These are phyloP conservation scores for Triplophysa tibetana DNA, from an alignment of 2,113 vertebrate species.

Conservation along the genomic window DNA sequence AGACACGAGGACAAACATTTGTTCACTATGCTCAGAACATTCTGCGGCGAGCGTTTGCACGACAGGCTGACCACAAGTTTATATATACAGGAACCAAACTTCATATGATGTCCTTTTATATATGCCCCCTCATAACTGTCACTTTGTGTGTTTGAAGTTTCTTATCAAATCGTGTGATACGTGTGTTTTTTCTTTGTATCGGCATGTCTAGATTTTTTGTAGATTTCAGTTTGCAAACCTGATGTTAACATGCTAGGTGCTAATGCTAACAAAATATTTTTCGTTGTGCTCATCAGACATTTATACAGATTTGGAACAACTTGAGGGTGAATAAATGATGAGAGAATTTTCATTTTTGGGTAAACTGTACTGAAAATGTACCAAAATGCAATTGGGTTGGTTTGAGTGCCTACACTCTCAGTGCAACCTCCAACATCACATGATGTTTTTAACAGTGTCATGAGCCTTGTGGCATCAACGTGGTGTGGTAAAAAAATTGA, in stretches of 20 bases:
- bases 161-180: neutral
- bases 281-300: too few relatives aligned
- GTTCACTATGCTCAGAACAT: conserved; percentile 29
- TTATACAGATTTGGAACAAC: too few relatives aligned
- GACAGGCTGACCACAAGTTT: conserved; percentile 31
- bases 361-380: neutral
- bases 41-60: conserved; percentile 48
- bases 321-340: too few relatives aligned
- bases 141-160: neutral
- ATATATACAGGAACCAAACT: conserved; percentile 3
- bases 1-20: neutral
- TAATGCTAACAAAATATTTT: neutral
- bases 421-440: conserved; percentile 15
- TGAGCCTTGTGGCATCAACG: conserved; percentile 15
- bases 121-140: neutral
- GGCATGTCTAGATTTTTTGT: neutral
- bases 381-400: neutral
- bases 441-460: conserved; percentile 36
- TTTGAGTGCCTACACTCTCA: neutral
- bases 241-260: too few relatives aligned
- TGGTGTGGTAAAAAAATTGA: conserved; percentile 15
- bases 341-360: too few relatives aligned
- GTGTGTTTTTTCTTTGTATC: neutral
- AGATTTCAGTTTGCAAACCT: neutral
- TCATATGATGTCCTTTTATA: neutral